phyloP scores from a whole-genome alignment of 2,797 vertebrate genomes.

The Phalloptychus januarius region DNA sequence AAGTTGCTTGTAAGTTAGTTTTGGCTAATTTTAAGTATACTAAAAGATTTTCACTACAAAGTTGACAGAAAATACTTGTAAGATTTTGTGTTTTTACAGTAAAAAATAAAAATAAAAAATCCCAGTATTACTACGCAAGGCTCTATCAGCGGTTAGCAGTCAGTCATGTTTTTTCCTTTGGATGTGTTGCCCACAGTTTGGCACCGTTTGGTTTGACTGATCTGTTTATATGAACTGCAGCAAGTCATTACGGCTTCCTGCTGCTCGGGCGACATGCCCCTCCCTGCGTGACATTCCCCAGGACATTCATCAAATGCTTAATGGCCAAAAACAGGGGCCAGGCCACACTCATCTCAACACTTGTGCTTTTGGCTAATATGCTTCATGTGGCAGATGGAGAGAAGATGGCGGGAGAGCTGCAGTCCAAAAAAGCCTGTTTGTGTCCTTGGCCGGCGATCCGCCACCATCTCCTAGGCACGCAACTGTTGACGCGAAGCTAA shows the following conservation, averaged over 20 bases:
- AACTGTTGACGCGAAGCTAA: not conserved
- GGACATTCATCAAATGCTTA: slow-evolving; percentile 70
- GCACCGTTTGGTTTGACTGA: slow-evolving; percentile 53
- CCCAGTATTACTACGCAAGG: slow-evolving; percentile 11
- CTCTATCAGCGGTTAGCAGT: slow-evolving; percentile 18
- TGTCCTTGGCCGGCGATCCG: slow-evolving; percentile 39
- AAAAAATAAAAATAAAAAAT: slow-evolving; percentile 4
- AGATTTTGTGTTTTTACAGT: too few species aligned
- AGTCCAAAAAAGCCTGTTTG: slow-evolving; percentile 60
- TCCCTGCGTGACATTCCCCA: slow-evolving; percentile 46
- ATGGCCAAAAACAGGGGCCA: slow-evolving; percentile 64
- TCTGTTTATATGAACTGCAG: slow-evolving; percentile 65
- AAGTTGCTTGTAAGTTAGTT: too few species aligned
- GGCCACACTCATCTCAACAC: slow-evolving; percentile 43
- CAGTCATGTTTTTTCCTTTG: slow-evolving; percentile 21
- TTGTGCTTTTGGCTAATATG: slow-evolving; percentile 46
- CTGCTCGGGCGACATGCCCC: slow-evolving; percentile 46
- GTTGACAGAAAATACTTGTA: not conserved
- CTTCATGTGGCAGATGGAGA: slow-evolving; percentile 61
- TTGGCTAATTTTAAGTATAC: too few species aligned
- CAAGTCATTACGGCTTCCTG: slow-evolving; percentile 54
- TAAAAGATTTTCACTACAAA: not conserved
- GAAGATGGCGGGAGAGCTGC: slow-evolving; percentile 50
- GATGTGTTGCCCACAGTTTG: slow-evolving; percentile 44
- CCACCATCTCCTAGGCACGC: slow-evolving; percentile 3